Conservation (phyloP, 2,888 invertebrate genomes). For the Leucania comma region DNA sequence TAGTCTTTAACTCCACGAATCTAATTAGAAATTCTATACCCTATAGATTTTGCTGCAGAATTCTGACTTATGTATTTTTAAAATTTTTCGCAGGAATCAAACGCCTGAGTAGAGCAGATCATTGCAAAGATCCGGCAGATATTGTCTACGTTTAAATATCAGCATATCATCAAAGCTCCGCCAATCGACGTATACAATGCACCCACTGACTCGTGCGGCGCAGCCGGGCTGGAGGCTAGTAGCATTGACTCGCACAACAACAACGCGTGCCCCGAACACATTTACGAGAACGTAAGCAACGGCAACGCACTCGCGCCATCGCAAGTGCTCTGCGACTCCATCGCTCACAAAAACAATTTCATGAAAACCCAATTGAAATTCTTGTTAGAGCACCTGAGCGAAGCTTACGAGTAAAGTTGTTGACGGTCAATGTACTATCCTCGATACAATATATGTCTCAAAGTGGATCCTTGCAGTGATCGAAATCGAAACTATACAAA, state of each 20-base stretch:
- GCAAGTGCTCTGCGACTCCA: constrained; percentile 86
- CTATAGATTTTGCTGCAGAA: constrained; percentile 75
- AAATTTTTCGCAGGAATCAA: constrained; percentile 94
- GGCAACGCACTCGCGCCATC: constrained; percentile 88
- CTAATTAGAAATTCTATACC: constrained; percentile 65
- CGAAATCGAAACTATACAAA: constrained; percentile 84
- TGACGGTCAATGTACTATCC: constrained; percentile 85
- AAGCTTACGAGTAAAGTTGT: constrained; percentile 91
- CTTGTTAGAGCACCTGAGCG: constrained; percentile 92
- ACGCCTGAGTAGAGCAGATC: constrained; percentile 97
- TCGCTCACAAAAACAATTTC: constrained; percentile 87
- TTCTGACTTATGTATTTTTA: constrained; percentile 84
- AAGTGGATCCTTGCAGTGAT: constrained; percentile 91
- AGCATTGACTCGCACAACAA: constrained; percentile 84
- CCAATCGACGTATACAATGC: constrained; percentile 88
- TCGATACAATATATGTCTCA: constrained; percentile 86
- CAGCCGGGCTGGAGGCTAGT: constrained; percentile 82
- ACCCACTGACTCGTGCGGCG: constrained; percentile 79
- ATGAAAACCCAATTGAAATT: constrained; percentile 91
- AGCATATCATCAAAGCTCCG: constrained; percentile 90
- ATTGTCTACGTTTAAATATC: constrained; percentile 94
- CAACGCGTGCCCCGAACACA: constrained; percentile 75
- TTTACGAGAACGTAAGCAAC: constrained; percentile 86
- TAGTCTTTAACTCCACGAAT: constrained; percentile 79
- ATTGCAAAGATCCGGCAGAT: constrained; percentile 95